Evolutionary conservation across 2,797 vertebrate genomes (phyloP).

Genomic region (Catamblyrhynchus diadema): DNA sequence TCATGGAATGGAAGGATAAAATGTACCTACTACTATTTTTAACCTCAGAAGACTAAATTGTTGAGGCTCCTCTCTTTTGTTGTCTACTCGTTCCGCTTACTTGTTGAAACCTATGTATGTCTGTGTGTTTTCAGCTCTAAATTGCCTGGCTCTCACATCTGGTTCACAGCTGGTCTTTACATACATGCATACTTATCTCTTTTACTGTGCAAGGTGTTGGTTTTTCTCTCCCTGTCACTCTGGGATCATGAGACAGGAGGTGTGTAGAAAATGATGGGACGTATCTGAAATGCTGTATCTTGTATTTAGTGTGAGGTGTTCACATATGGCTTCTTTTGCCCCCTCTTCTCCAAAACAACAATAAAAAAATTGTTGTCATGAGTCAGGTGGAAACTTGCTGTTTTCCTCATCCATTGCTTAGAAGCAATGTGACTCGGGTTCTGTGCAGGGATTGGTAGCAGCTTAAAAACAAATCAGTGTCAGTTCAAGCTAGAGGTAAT

Average conservation of each 20-base stretch:
- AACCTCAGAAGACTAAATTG: slow-evolving; percentile 19
- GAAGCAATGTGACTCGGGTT: background rate
- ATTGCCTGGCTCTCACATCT: background rate
- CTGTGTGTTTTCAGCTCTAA: background rate
- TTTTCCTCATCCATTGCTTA: background rate
- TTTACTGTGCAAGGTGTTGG: background rate
- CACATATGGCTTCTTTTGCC: background rate
- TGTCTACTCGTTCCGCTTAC: background rate
- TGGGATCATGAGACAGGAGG: background rate
- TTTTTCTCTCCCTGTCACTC: background rate
- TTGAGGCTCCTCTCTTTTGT: background rate
- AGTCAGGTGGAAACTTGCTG: background rate
- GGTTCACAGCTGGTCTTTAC: slow-evolving; percentile 17
- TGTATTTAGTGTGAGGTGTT: background rate
- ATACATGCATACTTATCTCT: background rate
- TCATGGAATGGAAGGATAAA: background rate
- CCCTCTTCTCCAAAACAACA: background rate
- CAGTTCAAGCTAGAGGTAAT: background rate
- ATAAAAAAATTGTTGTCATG: background rate
- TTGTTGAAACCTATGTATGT: background rate
- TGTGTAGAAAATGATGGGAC: background rate
- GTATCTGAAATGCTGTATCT: background rate
- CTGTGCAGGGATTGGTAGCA: background rate
- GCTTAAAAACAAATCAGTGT: background rate
- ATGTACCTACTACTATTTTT: background rate